Evolutionary conservation across 2,113 vertebrate species (phyloP), one percentile per base, ranked within the genome.

Genomic region (Corythoichthys intestinalis): DNA sequence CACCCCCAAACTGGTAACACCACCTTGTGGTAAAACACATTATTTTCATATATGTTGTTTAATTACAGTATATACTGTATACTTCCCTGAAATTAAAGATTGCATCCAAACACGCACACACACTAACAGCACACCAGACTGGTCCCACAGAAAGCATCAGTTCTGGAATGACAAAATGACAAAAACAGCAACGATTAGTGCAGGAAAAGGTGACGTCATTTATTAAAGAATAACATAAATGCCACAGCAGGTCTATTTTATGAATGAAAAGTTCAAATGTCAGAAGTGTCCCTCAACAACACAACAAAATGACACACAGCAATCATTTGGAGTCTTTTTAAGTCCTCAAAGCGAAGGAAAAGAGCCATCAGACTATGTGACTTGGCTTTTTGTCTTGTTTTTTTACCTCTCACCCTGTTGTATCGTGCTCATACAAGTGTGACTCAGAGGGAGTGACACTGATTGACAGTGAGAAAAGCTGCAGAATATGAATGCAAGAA

Each of bases 121-220:
- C 13, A 41, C 11, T 9, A 37, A 63, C 35, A 41, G 44, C 39
- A 65, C 5, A 49, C 12, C 50, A 54, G 2, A 69, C 35, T 6
- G 4, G 5, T 73, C 62, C 46, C 35, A 0, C 4, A 59, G 49
- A 69, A 76, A 35, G 69, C 44, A 59, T 87, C 74, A 87, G 0
- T 83, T 6, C 86, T 89, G 76, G 67, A 87, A 86, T 52, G 70
- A 82, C 71, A 84, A 17, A 87, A 86, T 52, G 70, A 82, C 71
- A 84, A 17, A 65, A 67, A 71, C 20, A 50, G 76, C 63, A 78
- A 56, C 59, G 17, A 14, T 84, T 52, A 80, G 52, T 68, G 39
- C 48, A 75, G 44, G 41, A 44, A 70, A 15, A 48, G 60, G 1
- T 12, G 47, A 69, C 65, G 20, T 67, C 17, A 52, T 67, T 74